Evolutionary conservation across 64 coral and sea anemone species (phyloP).

Genomic region (Actinia equina): DNA sequence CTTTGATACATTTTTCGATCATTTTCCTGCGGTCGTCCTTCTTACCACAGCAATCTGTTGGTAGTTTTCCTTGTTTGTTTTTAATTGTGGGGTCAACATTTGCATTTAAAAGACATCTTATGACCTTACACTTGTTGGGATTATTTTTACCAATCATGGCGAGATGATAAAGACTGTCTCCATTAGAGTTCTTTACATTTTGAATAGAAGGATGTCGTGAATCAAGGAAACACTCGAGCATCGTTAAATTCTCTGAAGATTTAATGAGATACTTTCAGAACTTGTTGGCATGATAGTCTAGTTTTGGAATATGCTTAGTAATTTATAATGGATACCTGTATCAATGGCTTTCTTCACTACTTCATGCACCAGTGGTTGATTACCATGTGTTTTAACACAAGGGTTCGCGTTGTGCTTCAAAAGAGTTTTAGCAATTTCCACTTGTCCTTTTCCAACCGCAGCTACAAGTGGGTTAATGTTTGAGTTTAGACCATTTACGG

Average conservation of each 20-base stretch:
- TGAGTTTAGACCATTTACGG: conserved; percentile 26
- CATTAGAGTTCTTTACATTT: conserved; percentile 24
- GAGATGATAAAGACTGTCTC: conserved; percentile 53
- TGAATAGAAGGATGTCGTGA: neutral
- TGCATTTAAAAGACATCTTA: conserved; percentile 38
- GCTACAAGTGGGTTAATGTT: neutral
- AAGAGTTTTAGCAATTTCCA: neutral
- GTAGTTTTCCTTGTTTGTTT: conserved; percentile 34
- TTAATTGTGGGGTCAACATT: conserved; percentile 52
- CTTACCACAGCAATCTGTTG: conserved; percentile 29
- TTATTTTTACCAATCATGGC: conserved; percentile 23
- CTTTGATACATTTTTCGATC: neutral
- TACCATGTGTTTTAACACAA: neutral
- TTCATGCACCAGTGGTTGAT: neutral
- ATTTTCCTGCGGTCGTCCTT: conserved; percentile 3
- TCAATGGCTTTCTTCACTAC: neutral
- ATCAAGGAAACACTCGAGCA: neutral
- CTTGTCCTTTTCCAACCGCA: neutral
- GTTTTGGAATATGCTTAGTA: too few species aligned
- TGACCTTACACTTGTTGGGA: conserved; percentile 34
- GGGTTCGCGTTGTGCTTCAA: neutral
- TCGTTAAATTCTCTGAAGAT: neutral
- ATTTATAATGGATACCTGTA: too few species aligned
- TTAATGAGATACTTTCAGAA: neutral
- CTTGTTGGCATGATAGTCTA: too few species aligned